Evolutionary conservation across 2,888 invertebrate species (phyloP), one percentile per base, ranked within the genome.

Genomic region (Eristalinus aeneus): DNA sequence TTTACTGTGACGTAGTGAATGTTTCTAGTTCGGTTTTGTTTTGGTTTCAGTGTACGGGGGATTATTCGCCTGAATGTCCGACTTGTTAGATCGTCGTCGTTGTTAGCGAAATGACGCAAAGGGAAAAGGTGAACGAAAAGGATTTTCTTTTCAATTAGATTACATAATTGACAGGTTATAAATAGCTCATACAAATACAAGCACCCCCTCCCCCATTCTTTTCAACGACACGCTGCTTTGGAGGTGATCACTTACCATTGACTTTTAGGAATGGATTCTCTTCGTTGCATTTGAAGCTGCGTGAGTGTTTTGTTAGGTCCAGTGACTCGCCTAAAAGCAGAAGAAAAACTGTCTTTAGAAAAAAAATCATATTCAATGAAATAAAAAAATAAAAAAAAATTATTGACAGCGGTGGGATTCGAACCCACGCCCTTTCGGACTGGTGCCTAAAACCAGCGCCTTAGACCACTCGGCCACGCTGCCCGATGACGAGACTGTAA

Each of bases 361-460:
- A 53, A 20, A 64, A 68, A 73, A 22, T n/a, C n/a, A n/a, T n/a
- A 16, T 16, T 46, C 3, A n/a, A n/a, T 8, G 34, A 46, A 65
- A 39, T 36, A n/a, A 73, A 69, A 76, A 69, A 76, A 65, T 61
- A 76, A 76, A 67, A 75, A 72, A 71, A 34, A 27, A 3, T 3
- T 56, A 10, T 5, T 81, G 88, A 88, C 88, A 88, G 88, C 86
- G 88, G 88, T 88, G 88, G 88, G 88, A 88, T 88, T 88, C 88
- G 88, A 88, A 88, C 88, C 88, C 88, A 88, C 88, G 88, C 88
- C 81, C 88, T 82, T 86, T 86, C 86, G 86, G 81, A 88, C 88
- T 88, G 88, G 86, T 88, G 88, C 88, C 88, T 88, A 88, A 88
- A 88, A 88, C 88, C 88, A 88, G 88, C 88, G 88, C 88, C 88